Evolutionary conservation across 2,113 vertebrate species (phyloP).

Genomic region (Cnemophilus loriae): DNA sequence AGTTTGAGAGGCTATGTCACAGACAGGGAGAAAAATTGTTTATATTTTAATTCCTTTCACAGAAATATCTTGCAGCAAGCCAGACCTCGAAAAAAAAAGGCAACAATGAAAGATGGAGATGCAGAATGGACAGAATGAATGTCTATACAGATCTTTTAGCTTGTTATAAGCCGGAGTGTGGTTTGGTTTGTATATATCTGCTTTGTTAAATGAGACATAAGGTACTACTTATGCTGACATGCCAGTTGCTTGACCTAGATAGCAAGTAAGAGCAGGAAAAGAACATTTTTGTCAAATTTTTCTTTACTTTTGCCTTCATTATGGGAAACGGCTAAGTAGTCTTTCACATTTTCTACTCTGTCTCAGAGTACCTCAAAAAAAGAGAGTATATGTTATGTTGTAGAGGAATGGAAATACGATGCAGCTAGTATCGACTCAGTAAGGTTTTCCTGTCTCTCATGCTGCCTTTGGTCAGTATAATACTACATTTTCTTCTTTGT

Average conservation of each 20-base stretch:
- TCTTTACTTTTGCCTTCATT: neutral
- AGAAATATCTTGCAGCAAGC: neutral
- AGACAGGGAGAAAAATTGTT: neutral
- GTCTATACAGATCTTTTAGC: neutral
- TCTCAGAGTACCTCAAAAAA: neutral
- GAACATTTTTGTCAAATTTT: neutral
- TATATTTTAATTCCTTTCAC: constrained; percentile 2
- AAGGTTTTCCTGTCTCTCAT: neutral
- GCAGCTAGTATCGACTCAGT: neutral
- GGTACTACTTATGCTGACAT: neutral
- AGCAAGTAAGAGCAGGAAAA: neutral
- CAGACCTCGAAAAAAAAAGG: neutral
- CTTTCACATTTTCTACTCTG: neutral
- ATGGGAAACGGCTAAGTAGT: neutral
- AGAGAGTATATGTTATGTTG: neutral
- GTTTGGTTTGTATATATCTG: neutral
- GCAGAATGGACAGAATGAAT: neutral
- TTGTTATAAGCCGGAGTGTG: neutral
- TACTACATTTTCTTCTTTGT: neutral
- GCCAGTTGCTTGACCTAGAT: neutral
- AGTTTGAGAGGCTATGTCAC: neutral
- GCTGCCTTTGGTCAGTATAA: neutral
- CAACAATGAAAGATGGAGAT: neutral
- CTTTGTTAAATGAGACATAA: neutral
- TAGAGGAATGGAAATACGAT: neutral